phyloP scores from a whole-genome alignment of 2,888 invertebrate species.

The Heliconius cydno region DNA sequence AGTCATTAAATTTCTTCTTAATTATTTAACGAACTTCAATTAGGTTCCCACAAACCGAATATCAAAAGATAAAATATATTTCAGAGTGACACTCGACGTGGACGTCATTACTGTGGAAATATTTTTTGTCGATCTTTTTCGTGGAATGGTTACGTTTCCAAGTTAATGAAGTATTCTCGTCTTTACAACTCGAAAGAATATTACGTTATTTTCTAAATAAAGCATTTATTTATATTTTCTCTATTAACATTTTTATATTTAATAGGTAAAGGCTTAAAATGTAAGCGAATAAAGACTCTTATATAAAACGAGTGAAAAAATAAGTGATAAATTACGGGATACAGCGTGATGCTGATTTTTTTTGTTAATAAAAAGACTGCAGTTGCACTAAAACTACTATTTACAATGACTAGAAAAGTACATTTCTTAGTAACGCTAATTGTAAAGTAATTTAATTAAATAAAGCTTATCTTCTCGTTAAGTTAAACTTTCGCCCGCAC shows the following conservation, averaged over 20 bases:
- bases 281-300: background rate
- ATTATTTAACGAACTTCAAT: conserved; percentile 28
- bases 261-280: background rate
- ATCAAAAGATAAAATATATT: conserved; percentile 41
- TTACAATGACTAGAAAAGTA: background rate
- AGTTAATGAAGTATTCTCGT: conserved; percentile 38
- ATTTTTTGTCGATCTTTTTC: conserved; percentile 39
- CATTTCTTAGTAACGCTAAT: background rate
- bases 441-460: conserved; percentile 14
- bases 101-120: conserved; percentile 38
- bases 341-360: too few species aligned
- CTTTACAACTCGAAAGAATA: conserved; percentile 15
- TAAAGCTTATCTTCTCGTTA: background rate
- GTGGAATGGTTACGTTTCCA: conserved; percentile 33
- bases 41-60: conserved; percentile 25
- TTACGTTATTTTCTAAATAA: conserved; percentile 22
- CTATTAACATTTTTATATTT: background rate
- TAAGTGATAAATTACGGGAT: background rate
- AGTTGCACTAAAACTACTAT: too few species aligned
- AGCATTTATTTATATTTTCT: background rate
- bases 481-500: background rate
- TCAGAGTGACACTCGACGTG: conserved; percentile 36
- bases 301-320: background rate
- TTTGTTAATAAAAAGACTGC: too few species aligned
- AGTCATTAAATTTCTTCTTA: conserved; percentile 26